These are phyloP conservation scores for Drosophila villosipedis DNA, from an alignment of 2,888 invertebrate genomes.

Conservation along the genomic window DNA sequence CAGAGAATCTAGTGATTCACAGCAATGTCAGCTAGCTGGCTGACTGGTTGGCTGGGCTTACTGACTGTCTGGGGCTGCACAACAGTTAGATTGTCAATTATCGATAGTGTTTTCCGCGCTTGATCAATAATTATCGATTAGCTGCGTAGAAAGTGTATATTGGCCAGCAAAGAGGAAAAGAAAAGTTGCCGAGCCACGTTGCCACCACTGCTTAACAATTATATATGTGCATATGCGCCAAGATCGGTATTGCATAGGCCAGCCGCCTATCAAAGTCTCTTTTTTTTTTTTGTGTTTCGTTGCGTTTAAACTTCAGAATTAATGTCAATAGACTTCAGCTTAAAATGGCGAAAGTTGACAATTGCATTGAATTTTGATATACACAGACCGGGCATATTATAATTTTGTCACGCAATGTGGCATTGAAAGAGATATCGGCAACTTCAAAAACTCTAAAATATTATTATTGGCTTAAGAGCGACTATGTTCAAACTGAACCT, in stretches of 20 bases:
- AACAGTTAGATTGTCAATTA: slow-evolving; percentile 78
- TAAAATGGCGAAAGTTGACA: slow-evolving; percentile 57
- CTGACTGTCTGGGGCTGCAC: slow-evolving; percentile 11
- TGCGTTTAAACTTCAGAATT: slow-evolving; percentile 53
- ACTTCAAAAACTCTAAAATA: not conserved
- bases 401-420: slow-evolving; percentile 5
- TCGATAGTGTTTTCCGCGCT: slow-evolving; percentile 70
- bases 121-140: slow-evolving; percentile 81
- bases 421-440: not conserved
- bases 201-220: slow-evolving; percentile 38
- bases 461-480: not conserved
- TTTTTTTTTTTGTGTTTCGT: slow-evolving; percentile 1
- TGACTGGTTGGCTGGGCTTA: not conserved
- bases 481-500: not conserved
- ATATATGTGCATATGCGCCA: slow-evolving; percentile 43
- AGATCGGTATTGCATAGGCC: slow-evolving; percentile 35
- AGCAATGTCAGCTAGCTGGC: slow-evolving; percentile 4
- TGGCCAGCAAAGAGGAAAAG: slow-evolving; percentile 30
- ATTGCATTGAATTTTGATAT: slow-evolving; percentile 13
- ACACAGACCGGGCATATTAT: not conserved
- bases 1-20: slow-evolving; percentile 33
- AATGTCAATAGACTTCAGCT: slow-evolving; percentile 53
- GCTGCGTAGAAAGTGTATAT: slow-evolving; percentile 59
- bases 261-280: slow-evolving; percentile 8
- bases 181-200: slow-evolving; percentile 50